Base-by-base conservation (phyloP, 2,797 vertebrate genomes). In the Craterocephalus amniculus region DNA sequence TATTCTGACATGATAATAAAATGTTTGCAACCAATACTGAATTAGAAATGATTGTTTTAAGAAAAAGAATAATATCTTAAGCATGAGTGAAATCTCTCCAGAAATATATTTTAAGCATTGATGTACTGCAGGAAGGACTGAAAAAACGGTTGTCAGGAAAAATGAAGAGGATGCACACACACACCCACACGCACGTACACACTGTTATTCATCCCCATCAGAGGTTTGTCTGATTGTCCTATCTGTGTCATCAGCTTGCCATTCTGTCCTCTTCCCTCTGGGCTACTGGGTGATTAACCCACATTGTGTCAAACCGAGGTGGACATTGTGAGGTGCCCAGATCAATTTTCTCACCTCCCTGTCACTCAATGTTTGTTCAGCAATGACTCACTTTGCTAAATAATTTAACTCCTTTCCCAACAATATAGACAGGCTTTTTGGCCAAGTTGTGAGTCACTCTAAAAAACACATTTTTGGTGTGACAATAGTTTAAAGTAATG, bases 221-320 rank as follows among this genome's bases (percentile, higher is more conserved):
- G 55, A 63, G 11, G 20, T 18, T 56, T 38, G 22, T 48, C 51
- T 60, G 31, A 74, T 67, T 80, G 62, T 74, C 66, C 61, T n/a
- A 22, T 75, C 32, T 38, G n/a, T 68, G 66, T 65, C 49, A 77
- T 66, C 67, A 56, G 34, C 12, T 62, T 63, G 52, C 58, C 64
- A 12, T 43, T 74, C 22, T 61, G 40, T 76, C 63, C 59, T 67
- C 62, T 36, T 62, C 64, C 78, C 59, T 55, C 32, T 0, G 51
- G 76, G 68, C 34, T 63, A 69, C 40, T 20, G 6, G 60, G 32
- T 83, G 74, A 87, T 87, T 86, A 86, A 88, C 70, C 65, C 70
- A 24, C 73, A 74, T 72, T 76, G 67, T 83, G 70, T 79, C 63
- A 74, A 62, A 78, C 58, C 1, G 56, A 76, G 55, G 49, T 65